Base-by-base conservation (phyloP, 2,888 invertebrate species). In the Mythimna loreyi region DNA sequence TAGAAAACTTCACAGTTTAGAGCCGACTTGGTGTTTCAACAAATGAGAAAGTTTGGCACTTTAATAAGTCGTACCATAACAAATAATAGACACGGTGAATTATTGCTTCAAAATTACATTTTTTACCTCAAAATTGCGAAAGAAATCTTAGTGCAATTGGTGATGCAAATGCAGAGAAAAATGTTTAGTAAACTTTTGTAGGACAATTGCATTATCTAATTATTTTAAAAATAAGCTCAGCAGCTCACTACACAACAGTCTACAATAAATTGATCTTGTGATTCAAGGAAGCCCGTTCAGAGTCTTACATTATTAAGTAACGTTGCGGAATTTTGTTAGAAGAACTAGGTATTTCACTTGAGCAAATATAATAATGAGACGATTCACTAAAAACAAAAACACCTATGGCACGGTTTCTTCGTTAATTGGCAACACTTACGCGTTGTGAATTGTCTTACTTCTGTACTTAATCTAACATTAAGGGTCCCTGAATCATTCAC, bases 341-440 rank as follows among this genome's bases (percentile, higher is more conserved):
- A 85, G 74, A 82, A 82, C 74, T 84, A 78, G 77, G 78, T 78
- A 86, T 85, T 85, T 78, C 74, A 82, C 88, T 94, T 93, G 94
- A 95, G 94, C 94, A 94, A 94, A 91, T 90, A 91, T 82, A 72
- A 68, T 78, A 45, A 75, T 89, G 88, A 87, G 86, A 87, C 83
- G 81, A 86, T 86, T 88, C 81, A 87, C 89, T 90, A 89, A 82
- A 86, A 89, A 86, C 84, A 85, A 89, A 86, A 90, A 88, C 85
- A 90, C 87, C 89, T 94, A 95, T 95, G 95, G 95, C 95, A 95
- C 95, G 91, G 92, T 89, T 89, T 83, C 85, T 92, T 95, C 94
- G 95, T 92, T 95, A 92, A 89, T 87, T 88, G 86, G 89, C 87
- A 81, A 83, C 75, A 66, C 78, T 67, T 76, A 67, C 84, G 84